phyloP scores from a whole-genome alignment of 2,113 vertebrate species.

The Callipepla californica region DNA sequence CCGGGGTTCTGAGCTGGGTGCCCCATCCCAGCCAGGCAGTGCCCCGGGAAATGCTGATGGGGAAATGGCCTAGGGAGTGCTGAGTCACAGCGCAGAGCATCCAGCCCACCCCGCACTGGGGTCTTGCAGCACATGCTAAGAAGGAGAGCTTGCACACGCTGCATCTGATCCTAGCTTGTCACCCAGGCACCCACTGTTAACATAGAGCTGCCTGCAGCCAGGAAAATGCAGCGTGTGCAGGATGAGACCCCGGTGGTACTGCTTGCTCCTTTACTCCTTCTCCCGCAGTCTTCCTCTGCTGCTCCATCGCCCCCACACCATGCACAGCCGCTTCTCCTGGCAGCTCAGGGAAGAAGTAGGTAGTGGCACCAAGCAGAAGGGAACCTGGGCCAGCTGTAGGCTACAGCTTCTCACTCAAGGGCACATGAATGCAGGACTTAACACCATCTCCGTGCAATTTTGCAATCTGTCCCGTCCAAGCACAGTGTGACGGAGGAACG shows the following conservation, averaged over 20 bases:
- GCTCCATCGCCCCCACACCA: not conserved
- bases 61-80: not conserved
- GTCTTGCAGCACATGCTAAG: not conserved
- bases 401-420: not conserved
- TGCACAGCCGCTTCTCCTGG: not conserved
- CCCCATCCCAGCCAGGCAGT: not conserved
- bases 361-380: not conserved
- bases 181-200: not conserved
- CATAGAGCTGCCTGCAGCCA: not conserved
- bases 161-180: not conserved
- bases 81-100: not conserved
- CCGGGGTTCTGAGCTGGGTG: not conserved
- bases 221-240: not conserved
- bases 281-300: not conserved
- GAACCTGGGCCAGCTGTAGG: fast-evolving
- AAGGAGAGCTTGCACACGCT: not conserved
- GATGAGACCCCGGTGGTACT: not conserved
- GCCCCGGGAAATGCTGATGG: not conserved
- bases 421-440: not conserved
- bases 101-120: not conserved
- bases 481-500: not conserved
- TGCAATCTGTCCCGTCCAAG: not conserved
- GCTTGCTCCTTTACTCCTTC: not conserved
- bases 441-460: not conserved
- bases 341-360: not conserved